Evolutionary conservation across 2,797 vertebrate genomes (phyloP).

Genomic region (Girardinus metallicus): DNA sequence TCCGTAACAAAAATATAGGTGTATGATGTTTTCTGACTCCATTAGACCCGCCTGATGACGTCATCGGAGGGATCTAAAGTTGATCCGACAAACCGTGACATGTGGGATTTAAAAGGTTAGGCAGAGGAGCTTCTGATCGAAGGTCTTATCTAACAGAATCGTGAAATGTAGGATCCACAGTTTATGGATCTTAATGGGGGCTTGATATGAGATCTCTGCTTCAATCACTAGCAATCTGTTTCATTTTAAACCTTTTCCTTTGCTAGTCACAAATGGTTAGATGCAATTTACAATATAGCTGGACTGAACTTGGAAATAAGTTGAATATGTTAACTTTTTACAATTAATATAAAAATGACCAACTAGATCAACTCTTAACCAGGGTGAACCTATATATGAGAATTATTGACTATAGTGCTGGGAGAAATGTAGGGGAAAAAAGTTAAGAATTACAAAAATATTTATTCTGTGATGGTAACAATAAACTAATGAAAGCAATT

Average conservation of each 20-base stretch:
- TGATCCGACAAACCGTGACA: background rate
- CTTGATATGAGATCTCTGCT: background rate
- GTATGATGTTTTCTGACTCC: background rate
- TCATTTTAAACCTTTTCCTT: background rate
- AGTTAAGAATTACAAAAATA: background rate
- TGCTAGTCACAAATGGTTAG: background rate
- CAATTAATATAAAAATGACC: background rate
- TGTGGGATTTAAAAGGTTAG: background rate
- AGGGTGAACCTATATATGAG: background rate
- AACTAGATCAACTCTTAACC: background rate
- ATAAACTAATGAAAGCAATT: background rate
- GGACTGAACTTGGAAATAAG: background rate
- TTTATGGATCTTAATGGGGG: background rate
- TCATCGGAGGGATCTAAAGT: background rate
- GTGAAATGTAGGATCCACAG: conserved; percentile 10
- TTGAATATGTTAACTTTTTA: background rate
- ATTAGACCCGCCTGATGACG: background rate
- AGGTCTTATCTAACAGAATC: background rate
- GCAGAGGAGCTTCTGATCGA: background rate
- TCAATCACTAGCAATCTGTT: conserved; percentile 2
- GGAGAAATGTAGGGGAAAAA: background rate
- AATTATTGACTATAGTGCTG: background rate
- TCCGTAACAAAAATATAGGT: background rate
- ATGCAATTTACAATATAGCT: background rate
- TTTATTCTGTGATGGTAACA: background rate